phyloP scores from a whole-genome alignment of 2,888 invertebrate species.

The Aquatica leii region DNA sequence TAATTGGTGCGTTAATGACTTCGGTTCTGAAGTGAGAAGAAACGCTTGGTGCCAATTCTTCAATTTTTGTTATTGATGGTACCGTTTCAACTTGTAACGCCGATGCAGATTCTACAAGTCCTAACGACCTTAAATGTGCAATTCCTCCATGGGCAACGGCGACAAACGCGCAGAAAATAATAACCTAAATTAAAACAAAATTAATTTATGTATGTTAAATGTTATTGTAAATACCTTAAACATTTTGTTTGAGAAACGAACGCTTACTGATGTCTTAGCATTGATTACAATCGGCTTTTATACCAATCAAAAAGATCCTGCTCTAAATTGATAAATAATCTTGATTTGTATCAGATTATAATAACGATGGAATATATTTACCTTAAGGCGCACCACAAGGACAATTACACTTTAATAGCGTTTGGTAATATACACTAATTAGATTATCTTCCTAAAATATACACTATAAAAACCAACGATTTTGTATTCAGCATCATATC shows the following conservation, averaged over 20 bases:
- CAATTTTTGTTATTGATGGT: not conserved
- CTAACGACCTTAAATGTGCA: not conserved
- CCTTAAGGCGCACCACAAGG: too few relatives aligned
- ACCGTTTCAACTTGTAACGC: not conserved
- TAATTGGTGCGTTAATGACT: not conserved
- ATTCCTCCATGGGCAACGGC: not conserved
- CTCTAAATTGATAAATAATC: too few relatives aligned
- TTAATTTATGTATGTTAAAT: not conserved
- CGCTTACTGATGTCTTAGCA: too few relatives aligned
- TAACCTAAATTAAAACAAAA: not conserved
- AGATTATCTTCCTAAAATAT: too few relatives aligned
- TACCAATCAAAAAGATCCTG: too few relatives aligned
- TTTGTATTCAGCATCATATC: too few relatives aligned
- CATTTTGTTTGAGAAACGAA: not conserved
- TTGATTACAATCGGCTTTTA: too few relatives aligned
- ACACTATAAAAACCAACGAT: too few relatives aligned
- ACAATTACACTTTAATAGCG: too few relatives aligned
- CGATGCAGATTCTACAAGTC: not conserved
- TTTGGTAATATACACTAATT: too few relatives aligned
- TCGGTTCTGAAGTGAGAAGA: conserved; percentile 1
- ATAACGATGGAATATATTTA: too few relatives aligned
- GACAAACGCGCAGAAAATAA: not conserved
- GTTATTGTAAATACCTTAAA: not conserved
- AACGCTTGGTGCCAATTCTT: not conserved
- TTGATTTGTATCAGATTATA: too few relatives aligned